Percentiles rank a stretch among this genome's conserved stretches.
Conservation (phyloP, 2,113 vertebrate genomes). For the Colinus virginianus region DNA sequence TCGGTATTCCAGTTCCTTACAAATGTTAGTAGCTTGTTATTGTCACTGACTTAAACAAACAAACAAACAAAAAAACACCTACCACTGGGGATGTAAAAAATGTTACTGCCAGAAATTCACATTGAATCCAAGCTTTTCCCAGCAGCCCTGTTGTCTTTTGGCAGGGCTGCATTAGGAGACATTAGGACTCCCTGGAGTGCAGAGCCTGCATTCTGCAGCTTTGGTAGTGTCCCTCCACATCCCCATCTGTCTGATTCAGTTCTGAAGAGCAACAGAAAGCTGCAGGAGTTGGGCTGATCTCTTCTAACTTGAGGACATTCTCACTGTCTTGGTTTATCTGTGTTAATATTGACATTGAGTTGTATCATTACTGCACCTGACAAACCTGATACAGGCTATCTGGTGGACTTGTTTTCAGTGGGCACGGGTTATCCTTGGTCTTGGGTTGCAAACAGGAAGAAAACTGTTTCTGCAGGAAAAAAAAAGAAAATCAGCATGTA, state of each 20-base stretch:
- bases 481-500: not conserved
- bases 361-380: not conserved
- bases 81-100: not conserved
- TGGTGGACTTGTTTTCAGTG: not conserved
- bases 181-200: not conserved
- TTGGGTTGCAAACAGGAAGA: not conserved
- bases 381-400: not conserved
- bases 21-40: not conserved
- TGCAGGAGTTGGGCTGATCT: not conserved
- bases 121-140: not conserved
- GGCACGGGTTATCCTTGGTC: not conserved
- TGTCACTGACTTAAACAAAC: not conserved
- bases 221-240: not conserved
- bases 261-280: not conserved
- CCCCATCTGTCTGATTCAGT: not conserved
- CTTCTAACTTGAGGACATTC: not conserved
- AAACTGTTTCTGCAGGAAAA: not conserved
- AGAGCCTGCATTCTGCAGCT: not conserved
- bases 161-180: not conserved
- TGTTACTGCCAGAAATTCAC: not conserved
- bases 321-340: not conserved
- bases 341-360: not conserved
- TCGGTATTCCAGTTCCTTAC: not conserved
- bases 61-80: not conserved
- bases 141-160: not conserved